Base-by-base conservation (phyloP, 2,888 invertebrate genomes). In the Agrenia bidenticulata region DNA sequence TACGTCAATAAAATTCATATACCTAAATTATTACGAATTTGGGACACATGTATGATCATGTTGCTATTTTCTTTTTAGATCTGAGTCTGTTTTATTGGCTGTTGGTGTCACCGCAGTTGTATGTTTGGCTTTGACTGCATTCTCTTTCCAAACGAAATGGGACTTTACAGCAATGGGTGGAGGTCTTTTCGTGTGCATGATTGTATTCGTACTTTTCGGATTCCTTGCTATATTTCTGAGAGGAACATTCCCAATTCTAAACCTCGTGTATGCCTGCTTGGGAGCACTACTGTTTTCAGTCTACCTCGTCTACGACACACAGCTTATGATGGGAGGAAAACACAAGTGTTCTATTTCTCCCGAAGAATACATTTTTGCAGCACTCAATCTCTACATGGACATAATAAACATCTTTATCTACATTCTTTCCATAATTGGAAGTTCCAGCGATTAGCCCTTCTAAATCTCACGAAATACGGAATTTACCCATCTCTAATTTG, bases 311-410 rank as follows among this genome's bases (percentile, higher is more conserved):
- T 92, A 92, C 79, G 95, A 95, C 81, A 94, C 94, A 0, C 94
- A 95, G 81, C 69, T 85, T 77, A 93, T 95, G 90, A 83, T 94
- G 80, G 94, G 94, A 2, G 93, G 93, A 15, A 88, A 88, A 41
- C 95, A 96, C 82, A 92, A 91, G 80, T 92, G 90, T 81, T 85
- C 89, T 61, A 85, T 95, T 71, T 92, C 92, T 1, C 94, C 94
- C 0, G 94, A 95, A 24, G 95, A 95, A 78, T 95, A 95, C 80
- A 90, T 95, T 76, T 95, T 95, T 79, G 95, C 94, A 0, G 90
- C 94, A 0, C 84, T 95, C 57, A 94, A 89, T 80, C 56, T 67
- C 32, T 64, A 68, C 54, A 66, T 75, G 62, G 72, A 75, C 49
- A 67, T 75, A 24, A 70, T 73, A 62, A 71, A 65, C 57, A 73